A percentile compares a stretch with the other conserved stretches of the same genome.
Evolutionary conservation across 1,140 invertebrate genomes (phyloP).

Genomic region (Drosophila pseudoananassae): DNA sequence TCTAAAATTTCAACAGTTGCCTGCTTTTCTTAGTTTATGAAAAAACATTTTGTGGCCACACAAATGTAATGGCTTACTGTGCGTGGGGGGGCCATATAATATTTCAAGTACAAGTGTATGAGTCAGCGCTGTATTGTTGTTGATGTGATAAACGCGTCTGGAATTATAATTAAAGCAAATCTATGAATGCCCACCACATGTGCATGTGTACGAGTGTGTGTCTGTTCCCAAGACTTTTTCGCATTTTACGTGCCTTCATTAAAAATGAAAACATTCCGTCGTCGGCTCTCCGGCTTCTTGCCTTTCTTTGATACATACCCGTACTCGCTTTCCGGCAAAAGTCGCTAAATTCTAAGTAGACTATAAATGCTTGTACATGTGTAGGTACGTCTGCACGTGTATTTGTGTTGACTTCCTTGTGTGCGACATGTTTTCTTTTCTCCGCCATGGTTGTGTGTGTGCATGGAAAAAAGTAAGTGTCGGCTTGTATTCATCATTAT

Average conservation of each 20-base stretch:
- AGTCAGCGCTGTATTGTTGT: slow-evolving; percentile 62
- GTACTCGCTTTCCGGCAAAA: slow-evolving; percentile 28
- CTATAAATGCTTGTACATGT: slow-evolving; percentile 70
- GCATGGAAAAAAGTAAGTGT: background rate
- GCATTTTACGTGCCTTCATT: slow-evolving; percentile 82
- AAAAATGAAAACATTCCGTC: slow-evolving; percentile 80
- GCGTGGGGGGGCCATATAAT: slow-evolving; percentile 46
- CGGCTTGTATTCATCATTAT: no score
- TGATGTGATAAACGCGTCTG: slow-evolving; percentile 82
- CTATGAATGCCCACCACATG: slow-evolving; percentile 59
- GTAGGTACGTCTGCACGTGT: slow-evolving; percentile 35
- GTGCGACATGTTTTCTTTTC: slow-evolving; percentile 56
- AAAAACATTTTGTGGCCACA: slow-evolving; percentile 76
- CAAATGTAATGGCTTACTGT: slow-evolving; percentile 46
- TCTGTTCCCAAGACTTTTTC: slow-evolving; percentile 62
- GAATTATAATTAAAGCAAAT: slow-evolving; percentile 83
- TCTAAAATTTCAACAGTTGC: slow-evolving; percentile 62
- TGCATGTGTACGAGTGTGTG: slow-evolving; percentile 9
- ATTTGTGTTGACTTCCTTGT: slow-evolving; percentile 39
- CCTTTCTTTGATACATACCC: slow-evolving; percentile 18
- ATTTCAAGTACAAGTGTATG: slow-evolving; percentile 71
- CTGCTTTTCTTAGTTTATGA: slow-evolving; percentile 60
- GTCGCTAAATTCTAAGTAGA: slow-evolving; percentile 73
- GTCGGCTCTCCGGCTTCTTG: slow-evolving; percentile 37
- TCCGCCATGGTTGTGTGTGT: slow-evolving; percentile 18